These are phyloP conservation scores for Halyomorpha halys DNA, from an alignment of 1,140 invertebrate species.

Conservation along the genomic window DNA sequence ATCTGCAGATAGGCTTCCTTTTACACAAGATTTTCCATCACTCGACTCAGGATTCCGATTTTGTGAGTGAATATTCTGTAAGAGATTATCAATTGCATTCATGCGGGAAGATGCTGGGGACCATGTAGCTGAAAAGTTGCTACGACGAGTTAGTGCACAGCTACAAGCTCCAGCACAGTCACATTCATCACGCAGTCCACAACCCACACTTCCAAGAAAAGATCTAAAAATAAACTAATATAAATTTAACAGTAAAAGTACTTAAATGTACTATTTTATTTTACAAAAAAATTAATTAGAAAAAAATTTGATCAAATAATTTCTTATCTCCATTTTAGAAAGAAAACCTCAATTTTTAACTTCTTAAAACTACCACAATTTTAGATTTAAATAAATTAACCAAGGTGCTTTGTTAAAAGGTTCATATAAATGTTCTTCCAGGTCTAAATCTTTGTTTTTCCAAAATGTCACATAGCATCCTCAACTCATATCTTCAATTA, in stretches of 20 bases:
- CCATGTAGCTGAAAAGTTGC: constrained; percentile 19
- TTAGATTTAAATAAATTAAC: too few species aligned
- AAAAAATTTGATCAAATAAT: too few species aligned
- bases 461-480: too few species aligned
- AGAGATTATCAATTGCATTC: constrained; percentile 21
- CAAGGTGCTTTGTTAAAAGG: too few species aligned
- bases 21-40: background rate
- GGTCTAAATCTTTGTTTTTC: too few species aligned
- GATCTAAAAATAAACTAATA: constrained; percentile 1
- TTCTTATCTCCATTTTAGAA: too few species aligned
- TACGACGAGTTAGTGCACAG: constrained; percentile 9
- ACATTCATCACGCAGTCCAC: background rate
- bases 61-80: background rate
- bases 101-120: constrained; percentile 23
- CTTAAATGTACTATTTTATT: too few species aligned
- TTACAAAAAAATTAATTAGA: too few species aligned
- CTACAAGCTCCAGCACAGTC: constrained; percentile 25
- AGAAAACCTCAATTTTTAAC: too few species aligned
- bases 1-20: constrained; percentile 13
- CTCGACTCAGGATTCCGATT: background rate
- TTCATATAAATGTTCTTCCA: too few species aligned
- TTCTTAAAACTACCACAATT: too few species aligned
- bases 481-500: too few species aligned
- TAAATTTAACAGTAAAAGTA: background rate
- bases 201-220: constrained; percentile 10